These are phyloP conservation scores for Hoplodrina ambigua DNA, from an alignment of 2,888 invertebrate genomes.

Conservation along the genomic window DNA sequence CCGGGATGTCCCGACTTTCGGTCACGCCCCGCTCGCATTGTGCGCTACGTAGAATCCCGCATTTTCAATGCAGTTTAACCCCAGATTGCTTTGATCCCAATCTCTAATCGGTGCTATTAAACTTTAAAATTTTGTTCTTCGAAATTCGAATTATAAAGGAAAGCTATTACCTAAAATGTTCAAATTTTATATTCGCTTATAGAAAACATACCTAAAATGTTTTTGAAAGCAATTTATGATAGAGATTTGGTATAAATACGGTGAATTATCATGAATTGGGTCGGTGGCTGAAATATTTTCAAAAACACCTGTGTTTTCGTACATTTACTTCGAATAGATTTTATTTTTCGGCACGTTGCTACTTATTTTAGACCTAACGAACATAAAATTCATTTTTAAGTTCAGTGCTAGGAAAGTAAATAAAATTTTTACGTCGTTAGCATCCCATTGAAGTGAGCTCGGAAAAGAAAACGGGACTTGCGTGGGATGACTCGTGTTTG, in stretches of 20 bases:
- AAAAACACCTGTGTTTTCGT: not conserved
- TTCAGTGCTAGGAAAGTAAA: constrained; percentile 1
- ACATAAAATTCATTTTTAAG: not conserved
- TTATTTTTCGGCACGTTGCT: not conserved
- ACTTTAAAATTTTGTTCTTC: constrained; percentile 54
- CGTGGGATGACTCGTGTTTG: constrained; percentile 10
- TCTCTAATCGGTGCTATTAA: constrained; percentile 58
- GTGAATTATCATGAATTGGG: constrained; percentile 1
- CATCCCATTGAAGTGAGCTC: constrained; percentile 19
- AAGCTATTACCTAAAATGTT: constrained; percentile 29
- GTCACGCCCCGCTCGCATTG: constrained; percentile 53
- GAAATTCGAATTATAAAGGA: constrained; percentile 34
- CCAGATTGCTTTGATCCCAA: constrained; percentile 54
- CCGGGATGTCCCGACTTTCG: constrained; percentile 41
- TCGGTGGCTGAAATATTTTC: constrained; percentile 1
- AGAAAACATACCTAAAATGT: not conserved
- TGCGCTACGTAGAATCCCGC: constrained; percentile 39
- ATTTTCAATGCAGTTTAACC: constrained; percentile 61
- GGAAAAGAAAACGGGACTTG: constrained; percentile 7
- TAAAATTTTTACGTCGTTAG: constrained; percentile 28
- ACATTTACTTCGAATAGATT: not conserved
- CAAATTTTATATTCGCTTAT: not conserved
- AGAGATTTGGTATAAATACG: constrained; percentile 3
- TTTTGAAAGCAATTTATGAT: constrained; percentile 6
- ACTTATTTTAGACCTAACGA: constrained; percentile 1